Conservation (phyloP, 2,888 invertebrate genomes). For the Prenolepis imparis region DNA sequence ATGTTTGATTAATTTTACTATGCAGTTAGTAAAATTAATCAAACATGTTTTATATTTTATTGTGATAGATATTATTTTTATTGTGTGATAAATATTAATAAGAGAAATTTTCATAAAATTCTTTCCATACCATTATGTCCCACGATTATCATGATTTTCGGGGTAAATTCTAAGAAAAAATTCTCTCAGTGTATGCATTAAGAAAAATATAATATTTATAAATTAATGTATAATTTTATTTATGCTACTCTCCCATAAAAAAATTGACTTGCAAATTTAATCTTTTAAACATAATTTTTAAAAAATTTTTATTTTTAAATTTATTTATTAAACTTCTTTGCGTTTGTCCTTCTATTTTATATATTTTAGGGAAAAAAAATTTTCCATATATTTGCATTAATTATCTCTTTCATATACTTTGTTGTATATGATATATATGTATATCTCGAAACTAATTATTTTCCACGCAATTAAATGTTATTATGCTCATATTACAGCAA, state of each 20-base stretch:
- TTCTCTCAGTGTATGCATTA: no score
- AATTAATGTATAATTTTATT: constrained; percentile 12
- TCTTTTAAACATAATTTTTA: neutral
- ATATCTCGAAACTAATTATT: neutral
- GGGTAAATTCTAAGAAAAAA: no score
- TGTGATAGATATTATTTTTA: no score
- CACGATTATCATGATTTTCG: no score
- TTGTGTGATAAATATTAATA: no score
- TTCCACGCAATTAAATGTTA: neutral
- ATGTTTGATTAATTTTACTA: no score
- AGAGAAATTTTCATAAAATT: no score
- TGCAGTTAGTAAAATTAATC: no score
- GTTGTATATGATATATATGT: no score
- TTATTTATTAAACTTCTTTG: neutral
- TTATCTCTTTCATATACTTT: neutral
- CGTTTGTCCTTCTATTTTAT: neutral
- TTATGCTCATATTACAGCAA: neutral
- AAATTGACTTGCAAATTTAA: neutral
- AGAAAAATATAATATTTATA: neutral
- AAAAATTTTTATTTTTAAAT: neutral
- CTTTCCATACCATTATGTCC: no score
- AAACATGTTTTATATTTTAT: no score
- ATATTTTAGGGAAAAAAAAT: neutral
- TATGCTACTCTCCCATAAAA: neutral
- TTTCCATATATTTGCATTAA: neutral